Conservation (phyloP, 2,797 vertebrate genomes). For the Coregonus suidteri region DNA sequence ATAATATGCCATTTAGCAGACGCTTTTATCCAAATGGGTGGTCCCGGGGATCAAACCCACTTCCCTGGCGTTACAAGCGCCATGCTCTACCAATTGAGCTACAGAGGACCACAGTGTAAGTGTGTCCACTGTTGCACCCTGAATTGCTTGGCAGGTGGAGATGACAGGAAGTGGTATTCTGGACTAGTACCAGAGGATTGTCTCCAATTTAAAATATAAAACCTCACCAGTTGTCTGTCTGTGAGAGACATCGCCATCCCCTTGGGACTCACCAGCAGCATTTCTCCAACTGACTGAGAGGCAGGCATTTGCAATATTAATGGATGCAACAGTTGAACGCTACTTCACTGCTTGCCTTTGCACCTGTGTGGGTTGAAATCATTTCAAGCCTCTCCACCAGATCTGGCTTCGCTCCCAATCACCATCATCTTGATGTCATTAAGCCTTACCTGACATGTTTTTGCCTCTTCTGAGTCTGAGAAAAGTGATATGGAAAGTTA, state of each 20-base stretch:
- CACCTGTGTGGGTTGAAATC: background rate
- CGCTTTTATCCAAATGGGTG: too few species aligned
- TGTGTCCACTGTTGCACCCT: too few species aligned
- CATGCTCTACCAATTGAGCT: too few species aligned
- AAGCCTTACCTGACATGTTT: background rate
- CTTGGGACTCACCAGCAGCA: background rate
- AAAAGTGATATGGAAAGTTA: background rate
- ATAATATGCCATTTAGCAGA: too few species aligned
- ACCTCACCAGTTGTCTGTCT: background rate
- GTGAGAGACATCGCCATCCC: background rate
- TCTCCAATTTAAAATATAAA: background rate
- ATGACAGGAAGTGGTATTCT: background rate
- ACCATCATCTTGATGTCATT: background rate
- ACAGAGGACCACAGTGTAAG: too few species aligned
- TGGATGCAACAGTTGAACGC: constrained; percentile 2
- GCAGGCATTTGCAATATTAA: constrained; percentile 1
- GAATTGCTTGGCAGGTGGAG: too few species aligned
- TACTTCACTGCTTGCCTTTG: background rate
- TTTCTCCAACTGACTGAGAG: background rate
- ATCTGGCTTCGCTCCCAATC: background rate
- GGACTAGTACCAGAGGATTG: background rate
- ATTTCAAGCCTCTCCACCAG: background rate
- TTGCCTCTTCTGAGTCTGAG: background rate
- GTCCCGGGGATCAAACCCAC: too few species aligned
- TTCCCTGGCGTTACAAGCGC: too few species aligned